Base-by-base conservation (phyloP, 1,140 invertebrate genomes). In the Heliconius melpomene region DNA sequence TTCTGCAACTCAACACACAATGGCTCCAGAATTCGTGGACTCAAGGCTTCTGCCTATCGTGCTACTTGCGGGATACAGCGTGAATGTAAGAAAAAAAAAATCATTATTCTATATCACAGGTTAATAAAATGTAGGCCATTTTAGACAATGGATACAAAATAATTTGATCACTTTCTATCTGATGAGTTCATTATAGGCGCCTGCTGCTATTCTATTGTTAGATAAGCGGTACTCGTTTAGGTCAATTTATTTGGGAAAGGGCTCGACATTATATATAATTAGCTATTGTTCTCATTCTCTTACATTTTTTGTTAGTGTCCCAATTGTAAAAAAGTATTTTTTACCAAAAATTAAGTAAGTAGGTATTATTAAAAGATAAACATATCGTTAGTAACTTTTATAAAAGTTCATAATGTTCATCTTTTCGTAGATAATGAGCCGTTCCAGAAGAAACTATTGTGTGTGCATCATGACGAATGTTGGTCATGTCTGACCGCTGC, bases 401-500 rank as follows among this genome's bases (percentile, higher is more conserved):
- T 29, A 29, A 29, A 29, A 29, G 26, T 29, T 29, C 26, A 29
- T 29, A 20, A 16, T 66, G 13, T 66, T 0, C 1, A 29, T 38
- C 46, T 83, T 79, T 38, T 86, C 80, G 46, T 87, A 94, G 91
- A 82, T 70, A 84, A 89, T 40, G 82, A 92, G 73, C 86, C 89
- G 72, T 74, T 94, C 32, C 80, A 87, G 72, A 92, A 93, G 72
- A 92, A 91, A 83, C 73, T 95, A 82, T 90, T 88, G 29, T 95
- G 94, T 75, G 89, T 94, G 40, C 88, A 94, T 72, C 90, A 93
- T 20, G 87, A 91, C n/a, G 88, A 91, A 46, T 95, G 94, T 79
- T 89, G 91, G 2, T 84, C 89, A 1, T 95, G 94, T 74, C 83
- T 94, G 13, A 86, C 89, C 2, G 90, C 93, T 0, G 92, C 91